Conservation (phyloP, 2,797 vertebrate genomes). For the Gorsachius magnificus region DNA sequence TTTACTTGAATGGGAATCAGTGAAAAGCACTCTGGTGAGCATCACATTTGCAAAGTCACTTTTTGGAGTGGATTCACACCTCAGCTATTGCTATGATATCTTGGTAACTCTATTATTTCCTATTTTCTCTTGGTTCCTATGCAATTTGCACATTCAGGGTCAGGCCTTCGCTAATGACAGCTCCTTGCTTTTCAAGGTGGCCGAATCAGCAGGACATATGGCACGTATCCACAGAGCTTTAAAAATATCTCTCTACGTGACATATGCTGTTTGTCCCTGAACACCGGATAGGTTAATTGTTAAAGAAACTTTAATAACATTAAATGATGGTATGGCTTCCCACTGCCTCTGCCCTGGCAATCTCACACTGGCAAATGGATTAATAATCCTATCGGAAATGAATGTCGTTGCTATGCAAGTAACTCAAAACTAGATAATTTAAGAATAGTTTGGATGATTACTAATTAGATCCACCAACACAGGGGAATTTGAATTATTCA, state of each 20-base stretch:
- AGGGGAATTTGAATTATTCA: conserved; percentile 80
- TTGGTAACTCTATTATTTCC: conserved; percentile 24
- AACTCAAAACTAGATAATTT: conserved; percentile 78
- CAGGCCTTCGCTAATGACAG: not conserved
- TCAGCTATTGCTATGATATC: not conserved
- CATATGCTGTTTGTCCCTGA: conserved; percentile 60
- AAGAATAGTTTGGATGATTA: conserved; percentile 81
- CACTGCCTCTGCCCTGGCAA: conserved; percentile 49
- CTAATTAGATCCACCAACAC: conserved; percentile 76
- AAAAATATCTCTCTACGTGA: conserved; percentile 57
- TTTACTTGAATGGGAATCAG: not conserved
- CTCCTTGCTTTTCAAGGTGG: conserved; percentile 31
- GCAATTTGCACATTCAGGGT: conserved; percentile 27
- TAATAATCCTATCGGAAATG: conserved; percentile 77
- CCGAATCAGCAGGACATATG: not conserved
- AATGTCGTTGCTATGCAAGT: conserved; percentile 70
- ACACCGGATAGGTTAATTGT: conserved; percentile 56
- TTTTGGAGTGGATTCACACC: not conserved
- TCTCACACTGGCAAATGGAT: conserved; percentile 69
- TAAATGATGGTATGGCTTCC: conserved; percentile 51
- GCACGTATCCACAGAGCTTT: conserved; percentile 45
- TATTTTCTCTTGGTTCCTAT: conserved; percentile 16
- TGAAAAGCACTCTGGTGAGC: not conserved
- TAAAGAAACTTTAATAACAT: conserved; percentile 65
- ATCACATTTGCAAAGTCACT: not conserved